Percentiles rank a stretch among this genome's conserved stretches.
Evolutionary conservation across 2,113 vertebrate genomes (phyloP).

Genomic region (Nannospalax galili): DNA sequence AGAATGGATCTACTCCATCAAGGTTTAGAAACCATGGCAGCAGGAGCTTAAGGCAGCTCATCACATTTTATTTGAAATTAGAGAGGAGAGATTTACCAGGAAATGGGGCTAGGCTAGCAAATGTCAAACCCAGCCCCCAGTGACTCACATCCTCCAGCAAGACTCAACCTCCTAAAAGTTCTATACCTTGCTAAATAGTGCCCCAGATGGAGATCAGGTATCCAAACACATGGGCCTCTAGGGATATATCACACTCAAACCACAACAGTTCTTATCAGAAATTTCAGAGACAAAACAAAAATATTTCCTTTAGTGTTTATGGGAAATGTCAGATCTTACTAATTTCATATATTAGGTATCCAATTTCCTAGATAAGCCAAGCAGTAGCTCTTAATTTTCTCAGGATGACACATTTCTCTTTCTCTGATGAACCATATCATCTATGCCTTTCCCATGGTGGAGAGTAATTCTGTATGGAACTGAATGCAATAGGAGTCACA

Average conservation of each 20-base stretch:
- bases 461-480: background rate
- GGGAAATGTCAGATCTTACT: background rate
- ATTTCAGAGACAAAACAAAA: background rate
- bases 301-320: background rate
- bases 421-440: background rate
- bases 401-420: background rate
- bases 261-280: background rate
- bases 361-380: conserved; percentile 9
- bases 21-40: background rate
- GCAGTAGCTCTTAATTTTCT: background rate
- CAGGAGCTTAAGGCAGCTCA: background rate
- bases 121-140: background rate
- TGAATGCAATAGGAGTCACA: background rate
- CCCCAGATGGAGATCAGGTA: too few relatives aligned
- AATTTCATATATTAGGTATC: background rate
- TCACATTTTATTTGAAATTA: background rate
- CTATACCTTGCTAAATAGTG: background rate
- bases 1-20: too few relatives aligned
- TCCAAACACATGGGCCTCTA: too few relatives aligned
- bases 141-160: background rate
- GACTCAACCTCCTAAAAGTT: background rate
- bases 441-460: background rate
- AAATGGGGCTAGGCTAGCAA: background rate
- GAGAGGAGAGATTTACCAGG: background rate
- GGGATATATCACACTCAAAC: background rate